Conservation (phyloP, 2,113 vertebrate species). For the Myotis lucifugus region DNA sequence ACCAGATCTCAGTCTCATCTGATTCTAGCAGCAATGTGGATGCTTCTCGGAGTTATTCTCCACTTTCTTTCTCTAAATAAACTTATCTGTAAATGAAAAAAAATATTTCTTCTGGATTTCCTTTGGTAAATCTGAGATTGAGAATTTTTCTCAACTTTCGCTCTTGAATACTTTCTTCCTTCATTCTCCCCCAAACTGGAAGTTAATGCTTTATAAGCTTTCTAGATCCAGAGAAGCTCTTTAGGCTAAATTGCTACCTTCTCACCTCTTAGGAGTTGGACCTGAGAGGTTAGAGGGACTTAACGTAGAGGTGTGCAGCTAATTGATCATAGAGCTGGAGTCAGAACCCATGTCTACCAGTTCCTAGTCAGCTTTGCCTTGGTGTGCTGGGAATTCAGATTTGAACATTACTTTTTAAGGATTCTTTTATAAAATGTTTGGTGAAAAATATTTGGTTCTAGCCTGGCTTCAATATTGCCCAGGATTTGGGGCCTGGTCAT, state of each 20-base stretch:
- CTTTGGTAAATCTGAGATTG: constrained; percentile 20
- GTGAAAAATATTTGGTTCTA: neutral
- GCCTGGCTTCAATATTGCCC: neutral
- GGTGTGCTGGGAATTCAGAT: constrained; percentile 16
- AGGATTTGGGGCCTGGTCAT: neutral
- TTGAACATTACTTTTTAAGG: constrained; percentile 39
- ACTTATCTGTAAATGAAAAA: neutral
- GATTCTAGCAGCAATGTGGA: neutral
- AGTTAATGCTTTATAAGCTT: constrained; percentile 10
- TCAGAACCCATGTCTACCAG: neutral
- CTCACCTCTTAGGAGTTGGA: neutral
- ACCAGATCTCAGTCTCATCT: neutral
- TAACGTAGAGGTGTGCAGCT: neutral
- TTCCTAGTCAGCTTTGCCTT: neutral
- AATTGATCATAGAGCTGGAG: neutral
- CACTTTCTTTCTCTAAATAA: neutral
- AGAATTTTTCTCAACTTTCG: constrained; percentile 19
- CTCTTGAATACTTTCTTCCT: neutral
- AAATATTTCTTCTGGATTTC: neutral
- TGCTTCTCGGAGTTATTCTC: neutral
- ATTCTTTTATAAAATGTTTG: neutral
- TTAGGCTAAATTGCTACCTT: neutral
- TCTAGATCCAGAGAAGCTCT: neutral
- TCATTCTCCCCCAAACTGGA: neutral
- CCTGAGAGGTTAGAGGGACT: neutral